phyloP scores from a whole-genome alignment of 1,140 invertebrate genomes.

The Ruditapes philippinarum region DNA sequence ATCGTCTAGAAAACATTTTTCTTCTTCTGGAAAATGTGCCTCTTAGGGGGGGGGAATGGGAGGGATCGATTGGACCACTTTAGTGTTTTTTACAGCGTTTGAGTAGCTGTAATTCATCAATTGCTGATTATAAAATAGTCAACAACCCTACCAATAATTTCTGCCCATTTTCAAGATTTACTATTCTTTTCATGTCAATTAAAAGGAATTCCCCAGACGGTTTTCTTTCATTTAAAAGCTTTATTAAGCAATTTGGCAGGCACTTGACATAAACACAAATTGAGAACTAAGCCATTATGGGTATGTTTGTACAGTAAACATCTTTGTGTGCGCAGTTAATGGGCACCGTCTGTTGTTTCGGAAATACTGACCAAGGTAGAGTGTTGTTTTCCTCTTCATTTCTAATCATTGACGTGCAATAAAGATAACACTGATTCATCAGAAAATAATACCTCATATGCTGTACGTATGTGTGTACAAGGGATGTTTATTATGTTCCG shows the following conservation, averaged over 20 bases:
- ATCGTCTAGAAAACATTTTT: too few relatives aligned
- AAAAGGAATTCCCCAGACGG: neutral
- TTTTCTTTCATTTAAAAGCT: neutral
- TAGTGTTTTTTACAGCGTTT: too few relatives aligned
- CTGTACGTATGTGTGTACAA: too few relatives aligned
- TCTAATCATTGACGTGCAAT: neutral
- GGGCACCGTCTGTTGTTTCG: slow-evolving; percentile 2
- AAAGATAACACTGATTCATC: too few relatives aligned
- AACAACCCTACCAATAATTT: too few relatives aligned
- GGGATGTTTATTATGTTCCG: too few relatives aligned
- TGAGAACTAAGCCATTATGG: neutral
- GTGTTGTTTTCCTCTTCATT: neutral
- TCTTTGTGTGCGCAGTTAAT: neutral
- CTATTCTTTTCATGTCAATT: neutral
- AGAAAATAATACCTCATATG: too few relatives aligned
- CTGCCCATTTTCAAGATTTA: neutral
- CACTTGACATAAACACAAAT: neutral
- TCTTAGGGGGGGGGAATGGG: too few relatives aligned
- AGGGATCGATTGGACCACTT: too few relatives aligned
- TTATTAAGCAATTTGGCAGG: neutral
- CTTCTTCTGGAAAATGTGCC: too few relatives aligned
- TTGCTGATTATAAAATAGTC: too few relatives aligned
- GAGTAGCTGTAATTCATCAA: too few relatives aligned
- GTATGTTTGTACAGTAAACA: neutral
- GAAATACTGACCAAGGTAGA: neutral